phyloP scores from a whole-genome alignment of 1,140 invertebrate genomes.

The Euura saliciscinereae region DNA sequence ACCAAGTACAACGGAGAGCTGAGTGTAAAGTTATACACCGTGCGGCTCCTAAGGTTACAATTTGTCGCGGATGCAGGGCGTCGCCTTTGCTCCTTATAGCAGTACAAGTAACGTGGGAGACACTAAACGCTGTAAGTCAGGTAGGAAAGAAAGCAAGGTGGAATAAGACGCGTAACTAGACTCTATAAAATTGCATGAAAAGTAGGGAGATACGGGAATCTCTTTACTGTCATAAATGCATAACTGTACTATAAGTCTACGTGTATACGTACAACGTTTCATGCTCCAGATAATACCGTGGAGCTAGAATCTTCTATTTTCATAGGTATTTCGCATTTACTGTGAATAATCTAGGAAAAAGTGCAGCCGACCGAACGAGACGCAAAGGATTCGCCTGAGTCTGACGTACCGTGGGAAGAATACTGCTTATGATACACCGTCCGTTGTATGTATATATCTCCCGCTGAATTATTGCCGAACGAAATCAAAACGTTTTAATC shows the following conservation, averaged over 20 bases:
- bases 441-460: background rate
- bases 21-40: slow-evolving; percentile 3
- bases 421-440: background rate
- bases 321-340: background rate
- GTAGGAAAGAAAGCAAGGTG: background rate
- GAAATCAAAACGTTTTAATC: background rate
- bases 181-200: slow-evolving; percentile 1
- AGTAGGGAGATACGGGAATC: background rate
- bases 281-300: background rate
- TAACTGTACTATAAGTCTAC: too few relatives aligned
- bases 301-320: background rate
- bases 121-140: background rate
- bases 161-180: slow-evolving; percentile 5
- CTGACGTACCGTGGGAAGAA: background rate
- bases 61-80: background rate
- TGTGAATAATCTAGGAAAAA: slow-evolving; percentile 1
- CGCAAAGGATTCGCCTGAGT: background rate
- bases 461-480: background rate
- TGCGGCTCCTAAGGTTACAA: slow-evolving; percentile 1
- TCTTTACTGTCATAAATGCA: too few relatives aligned
- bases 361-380: background rate
- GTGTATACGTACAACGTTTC: background rate
- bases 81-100: background rate
- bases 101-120: background rate
- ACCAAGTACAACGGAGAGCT: too few relatives aligned